Evolutionary conservation across 2,797 vertebrate genomes (phyloP).

Genomic region (Spinus pinus): DNA sequence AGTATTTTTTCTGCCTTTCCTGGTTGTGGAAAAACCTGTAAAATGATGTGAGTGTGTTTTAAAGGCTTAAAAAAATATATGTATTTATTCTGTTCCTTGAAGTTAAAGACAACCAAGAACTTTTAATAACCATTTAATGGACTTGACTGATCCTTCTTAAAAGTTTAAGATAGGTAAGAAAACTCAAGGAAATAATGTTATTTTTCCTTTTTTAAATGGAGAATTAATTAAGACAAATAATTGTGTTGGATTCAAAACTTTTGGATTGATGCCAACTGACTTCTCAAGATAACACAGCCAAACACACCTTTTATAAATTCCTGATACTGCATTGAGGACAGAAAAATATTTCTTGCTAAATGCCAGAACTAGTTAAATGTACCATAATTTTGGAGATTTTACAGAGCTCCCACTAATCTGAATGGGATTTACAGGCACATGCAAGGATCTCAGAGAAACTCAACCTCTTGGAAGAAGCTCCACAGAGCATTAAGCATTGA

Average conservation of each 20-base stretch:
- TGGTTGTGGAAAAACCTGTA: neutral
- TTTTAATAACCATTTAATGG: neutral
- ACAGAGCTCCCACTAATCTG: neutral
- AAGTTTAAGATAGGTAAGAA: neutral
- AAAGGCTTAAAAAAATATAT: neutral
- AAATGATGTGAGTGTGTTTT: neutral
- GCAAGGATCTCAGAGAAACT: neutral
- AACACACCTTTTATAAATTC: neutral
- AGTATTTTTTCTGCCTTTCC: neutral
- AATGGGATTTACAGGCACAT: neutral
- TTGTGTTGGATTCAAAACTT: neutral
- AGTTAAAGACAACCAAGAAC: neutral
- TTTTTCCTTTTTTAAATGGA: neutral
- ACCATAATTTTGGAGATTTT: neutral
- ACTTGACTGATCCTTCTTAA: neutral
- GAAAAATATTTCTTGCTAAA: neutral
- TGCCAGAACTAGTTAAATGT: neutral
- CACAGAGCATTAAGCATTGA: neutral
- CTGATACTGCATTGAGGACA: neutral
- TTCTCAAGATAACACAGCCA: neutral
- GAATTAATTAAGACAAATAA: neutral
- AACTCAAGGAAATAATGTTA: neutral
- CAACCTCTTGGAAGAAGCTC: neutral
- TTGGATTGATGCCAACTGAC: neutral
- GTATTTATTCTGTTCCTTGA: neutral